These are phyloP conservation scores for Drymodes brunneopygia DNA, from an alignment of 2,113 vertebrate genomes.

Conservation along the genomic window DNA sequence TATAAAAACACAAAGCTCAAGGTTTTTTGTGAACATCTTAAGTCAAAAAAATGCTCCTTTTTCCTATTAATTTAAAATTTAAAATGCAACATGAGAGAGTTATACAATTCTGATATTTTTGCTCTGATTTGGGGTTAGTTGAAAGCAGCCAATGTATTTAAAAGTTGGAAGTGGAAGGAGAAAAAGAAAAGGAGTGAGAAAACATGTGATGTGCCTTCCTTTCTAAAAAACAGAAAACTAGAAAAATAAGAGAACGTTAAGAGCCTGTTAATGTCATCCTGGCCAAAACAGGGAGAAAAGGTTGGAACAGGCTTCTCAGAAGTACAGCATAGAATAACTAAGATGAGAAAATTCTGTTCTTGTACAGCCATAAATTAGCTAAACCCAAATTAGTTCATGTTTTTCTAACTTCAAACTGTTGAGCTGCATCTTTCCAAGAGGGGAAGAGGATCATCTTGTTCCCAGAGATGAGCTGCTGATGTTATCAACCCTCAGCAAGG, in stretches of 20 bases:
- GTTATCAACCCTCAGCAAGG: background rate
- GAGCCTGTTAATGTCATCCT: background rate
- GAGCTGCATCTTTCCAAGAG: background rate
- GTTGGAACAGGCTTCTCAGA: background rate
- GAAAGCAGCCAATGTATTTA: background rate
- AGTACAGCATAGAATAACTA: background rate
- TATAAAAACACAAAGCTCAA: background rate
- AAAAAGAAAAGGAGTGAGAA: background rate
- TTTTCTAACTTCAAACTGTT: constrained; percentile 6
- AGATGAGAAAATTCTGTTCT: constrained; percentile 38
- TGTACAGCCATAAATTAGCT: constrained; percentile 2
- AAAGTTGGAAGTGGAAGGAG: background rate
- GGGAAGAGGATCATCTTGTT: constrained; percentile 23
- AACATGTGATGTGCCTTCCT: background rate
- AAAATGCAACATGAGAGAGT: background rate
- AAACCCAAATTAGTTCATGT: background rate
- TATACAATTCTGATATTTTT: background rate
- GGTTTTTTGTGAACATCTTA: background rate
- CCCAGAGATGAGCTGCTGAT: background rate
- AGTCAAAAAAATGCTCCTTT: background rate
- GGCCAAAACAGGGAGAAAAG: background rate
- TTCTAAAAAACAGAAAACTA: background rate
- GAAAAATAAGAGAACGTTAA: background rate
- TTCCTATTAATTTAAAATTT: background rate
- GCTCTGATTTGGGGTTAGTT: background rate